Evolutionary conservation across 2,888 invertebrate species (phyloP).

Genomic region (Siphlonurus alternatus): DNA sequence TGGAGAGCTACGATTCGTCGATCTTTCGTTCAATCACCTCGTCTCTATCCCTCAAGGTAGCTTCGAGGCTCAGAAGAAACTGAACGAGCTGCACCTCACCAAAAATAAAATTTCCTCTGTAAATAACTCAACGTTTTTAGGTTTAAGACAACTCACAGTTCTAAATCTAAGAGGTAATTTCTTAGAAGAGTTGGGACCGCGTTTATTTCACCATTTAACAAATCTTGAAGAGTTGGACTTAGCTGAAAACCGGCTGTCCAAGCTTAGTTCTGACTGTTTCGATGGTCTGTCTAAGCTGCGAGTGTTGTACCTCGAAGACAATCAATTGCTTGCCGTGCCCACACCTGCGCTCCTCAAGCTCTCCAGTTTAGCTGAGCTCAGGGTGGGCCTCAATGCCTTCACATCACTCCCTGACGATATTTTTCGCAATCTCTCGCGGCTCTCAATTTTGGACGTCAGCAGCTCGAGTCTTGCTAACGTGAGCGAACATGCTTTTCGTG

Average conservation of each 20-base stretch:
- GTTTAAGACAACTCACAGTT: conserved; percentile 58
- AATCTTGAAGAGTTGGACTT: conserved; percentile 72
- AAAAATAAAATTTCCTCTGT: conserved; percentile 71
- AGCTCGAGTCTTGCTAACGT: conserved; percentile 68
- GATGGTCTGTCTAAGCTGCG: conserved; percentile 57
- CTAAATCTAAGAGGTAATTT: conserved; percentile 68
- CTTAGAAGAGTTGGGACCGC: conserved; percentile 56
- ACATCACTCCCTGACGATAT: conserved; percentile 56
- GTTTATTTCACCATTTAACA: conserved; percentile 53
- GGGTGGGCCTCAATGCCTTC: conserved; percentile 69
- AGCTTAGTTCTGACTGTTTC: conserved; percentile 60
- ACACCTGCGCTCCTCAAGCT: conserved; percentile 53
- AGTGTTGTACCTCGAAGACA: conserved; percentile 69
- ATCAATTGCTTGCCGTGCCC: conserved; percentile 60
- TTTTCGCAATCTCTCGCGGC: conserved; percentile 55
- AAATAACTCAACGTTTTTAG: conserved; percentile 62
- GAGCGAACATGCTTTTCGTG: conserved; percentile 56
- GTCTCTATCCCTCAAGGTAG: conserved; percentile 64
- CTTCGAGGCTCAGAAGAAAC: conserved; percentile 62
- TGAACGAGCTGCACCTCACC: conserved; percentile 66
- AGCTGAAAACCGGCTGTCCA: conserved; percentile 68
- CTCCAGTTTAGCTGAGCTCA: conserved; percentile 65
- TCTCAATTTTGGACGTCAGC: conserved; percentile 60
- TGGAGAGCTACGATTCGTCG: conserved; percentile 66
- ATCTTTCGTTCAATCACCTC: conserved; percentile 68